Evolutionary conservation across 2,113 vertebrate genomes (phyloP), one percentile per base, ranked within the genome.

Genomic region (Tonatia bakeri): DNA sequence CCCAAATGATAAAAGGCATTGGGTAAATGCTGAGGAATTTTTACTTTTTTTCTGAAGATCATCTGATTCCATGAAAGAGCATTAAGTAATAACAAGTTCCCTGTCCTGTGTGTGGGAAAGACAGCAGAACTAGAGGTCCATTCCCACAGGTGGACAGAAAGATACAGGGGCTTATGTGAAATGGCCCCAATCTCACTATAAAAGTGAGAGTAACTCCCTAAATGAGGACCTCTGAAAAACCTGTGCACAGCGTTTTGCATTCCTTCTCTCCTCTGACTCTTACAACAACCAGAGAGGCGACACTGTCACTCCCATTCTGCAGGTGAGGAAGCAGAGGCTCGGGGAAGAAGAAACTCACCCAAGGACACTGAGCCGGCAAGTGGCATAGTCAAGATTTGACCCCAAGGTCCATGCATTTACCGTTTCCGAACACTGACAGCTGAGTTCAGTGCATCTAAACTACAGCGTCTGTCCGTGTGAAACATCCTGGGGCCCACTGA

Each of bases 31-130:
- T 90, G 24, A 77, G 20, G 19, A 75, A 61, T 36, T 73, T 88
- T 89, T 54, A 70, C 43, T 94, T 73, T 75, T 75, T 90, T 61
- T 83, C 75, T 84, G 14, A 96, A 92, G 75, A 59, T 70, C 40
- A 52, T 40, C 47, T 90, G n/a, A 84, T 70, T 87, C 36, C 28
- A 95, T 28, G 50, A 54, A 64, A 84, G 19, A 87, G 40, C 85
- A 43, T 88, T 50, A 91, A 93, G 50, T 64, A 94, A 61, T 20
- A 93, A 64, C 15, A 88, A 80, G 16, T 12, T 90, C 84, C 70
- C 38, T 31, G 40, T 81, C 33, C 24, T 31, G 87, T n/a, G 77
- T 24, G 61, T 83, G 40, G 59, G 5, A 95, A 72, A 70, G 50
- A 76, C 26, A 56, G 19, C 8, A 94, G 16, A 93, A 89, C 72